Evolutionary conservation across 2,888 invertebrate genomes (phyloP), one percentile per base, ranked within the genome.

Genomic region (Himalopsyche anomala): DNA sequence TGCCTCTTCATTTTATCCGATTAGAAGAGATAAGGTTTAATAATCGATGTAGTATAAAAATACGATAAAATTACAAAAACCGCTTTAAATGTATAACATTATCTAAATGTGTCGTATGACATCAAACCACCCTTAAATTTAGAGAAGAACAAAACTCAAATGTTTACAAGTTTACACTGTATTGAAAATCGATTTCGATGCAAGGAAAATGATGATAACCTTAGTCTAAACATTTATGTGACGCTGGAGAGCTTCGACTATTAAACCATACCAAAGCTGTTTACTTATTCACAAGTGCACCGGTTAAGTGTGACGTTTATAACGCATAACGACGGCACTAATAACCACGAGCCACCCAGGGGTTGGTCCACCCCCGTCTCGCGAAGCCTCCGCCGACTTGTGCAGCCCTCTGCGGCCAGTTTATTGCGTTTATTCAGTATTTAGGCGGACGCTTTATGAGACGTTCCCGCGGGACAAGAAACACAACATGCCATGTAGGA

Each of bases 391-490:
- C 80, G 12, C 81, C 62, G 40, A 4, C 40, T 80, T 19, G 19
- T 28, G 11, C 6, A 62, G 82, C 79, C 86, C 84, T 81, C 38
- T 56, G 86, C 80, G 87, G 88, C 62, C 86, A 82, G 83, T 84
- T 87, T 85, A 88, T 88, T 84, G 84, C 85, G 87, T 87, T 86
- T 87, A 85, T 86, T 84, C 85, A 80, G 85, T 88, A 85, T 88
- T 87, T 85, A 87, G 84, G 55, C 55, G 86, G 87, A 84, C 87
- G 84, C 84, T 87, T 87, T 88, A 87, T 84, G 83, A 42, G 83
- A 55, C 17, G 28, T 42, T 83, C 86, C 80, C 85, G 81, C 79
- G 82, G 82, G 88, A 85, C 83, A 51, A 54, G 80, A 69, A 40
- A 42, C 40, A 83, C 74, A 51, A 28, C 69, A 40, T 83, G 55